Percentiles rank a stretch among this genome's conserved stretches.
phyloP scores from a whole-genome alignment of 2,797 vertebrate genomes.

The Allenopithecus nigroviridis region DNA sequence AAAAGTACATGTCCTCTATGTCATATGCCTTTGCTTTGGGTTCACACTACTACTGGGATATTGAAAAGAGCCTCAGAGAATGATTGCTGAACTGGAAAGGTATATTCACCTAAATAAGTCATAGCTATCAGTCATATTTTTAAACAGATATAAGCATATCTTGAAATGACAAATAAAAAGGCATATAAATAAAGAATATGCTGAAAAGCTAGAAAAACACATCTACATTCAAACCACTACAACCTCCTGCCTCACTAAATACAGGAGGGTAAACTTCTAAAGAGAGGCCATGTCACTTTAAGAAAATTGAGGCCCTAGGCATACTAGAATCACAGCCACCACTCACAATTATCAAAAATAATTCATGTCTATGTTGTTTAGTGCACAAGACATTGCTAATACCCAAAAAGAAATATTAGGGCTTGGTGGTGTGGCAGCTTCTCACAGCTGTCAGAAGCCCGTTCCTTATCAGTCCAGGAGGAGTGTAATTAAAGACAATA shows the following conservation, averaged over 20 bases:
- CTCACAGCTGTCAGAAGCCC: slow-evolving; percentile 41
- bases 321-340: neutral
- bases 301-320: slow-evolving; percentile 12
- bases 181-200: neutral
- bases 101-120: neutral
- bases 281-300: neutral
- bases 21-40: neutral
- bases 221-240: neutral
- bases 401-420: slow-evolving; percentile 19
- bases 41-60: neutral
- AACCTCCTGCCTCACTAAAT: neutral
- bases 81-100: neutral
- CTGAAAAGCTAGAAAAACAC: neutral
- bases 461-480: slow-evolving; percentile 55
- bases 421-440: neutral
- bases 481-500: slow-evolving; percentile 84
- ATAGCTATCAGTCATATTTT: neutral
- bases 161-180: slow-evolving; percentile 11
- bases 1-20: neutral
- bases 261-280: neutral
- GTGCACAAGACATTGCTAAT: neutral
- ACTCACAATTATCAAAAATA: slow-evolving; percentile 33
- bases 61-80: neutral
- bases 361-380: slow-evolving; percentile 10
- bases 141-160: neutral